Percentiles rank a stretch among this genome's conserved stretches.
These are phyloP conservation scores for Paramormyrops kingsleyae DNA, from an alignment of 2,113 vertebrate genomes.

Conservation along the genomic window DNA sequence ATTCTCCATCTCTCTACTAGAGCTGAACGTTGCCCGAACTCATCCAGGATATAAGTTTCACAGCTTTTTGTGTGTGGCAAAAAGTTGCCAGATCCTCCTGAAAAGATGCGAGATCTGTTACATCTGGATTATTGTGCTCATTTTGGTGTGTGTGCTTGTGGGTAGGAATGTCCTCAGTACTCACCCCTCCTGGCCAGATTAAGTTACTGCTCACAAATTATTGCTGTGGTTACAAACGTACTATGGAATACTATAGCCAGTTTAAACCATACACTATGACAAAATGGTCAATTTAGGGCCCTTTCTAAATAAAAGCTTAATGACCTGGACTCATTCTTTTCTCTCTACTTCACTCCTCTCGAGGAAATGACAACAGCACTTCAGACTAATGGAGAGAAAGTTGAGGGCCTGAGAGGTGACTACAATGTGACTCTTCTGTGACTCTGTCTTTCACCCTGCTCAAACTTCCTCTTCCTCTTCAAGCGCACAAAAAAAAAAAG, in stretches of 20 bases:
- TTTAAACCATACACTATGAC: slow-evolving; percentile 4
- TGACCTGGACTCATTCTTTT: not conserved
- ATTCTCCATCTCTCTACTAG: too few relatives aligned
- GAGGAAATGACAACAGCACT: not conserved
- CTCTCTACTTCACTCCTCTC: not conserved
- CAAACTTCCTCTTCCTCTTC: slow-evolving; percentile 15
- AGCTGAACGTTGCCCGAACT: not conserved
- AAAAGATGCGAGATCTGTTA: not conserved
- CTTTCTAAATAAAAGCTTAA: slow-evolving; percentile 8
- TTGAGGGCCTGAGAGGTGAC: not conserved
- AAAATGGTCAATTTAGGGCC: slow-evolving; percentile 5
- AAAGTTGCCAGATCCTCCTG: not conserved
- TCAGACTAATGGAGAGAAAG: not conserved
- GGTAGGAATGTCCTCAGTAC: not conserved
- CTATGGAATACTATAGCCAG: slow-evolving; percentile 5
- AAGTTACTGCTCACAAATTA: slow-evolving; percentile 2
- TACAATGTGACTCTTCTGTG: not conserved
- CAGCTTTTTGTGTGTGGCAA: not conserved
- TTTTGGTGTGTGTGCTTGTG: not conserved
- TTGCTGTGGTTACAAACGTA: not conserved
- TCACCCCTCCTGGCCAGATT: not conserved
- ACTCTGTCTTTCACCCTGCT: not conserved
- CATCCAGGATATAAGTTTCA: not conserved
- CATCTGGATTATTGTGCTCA: not conserved
- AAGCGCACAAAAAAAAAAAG: slow-evolving; percentile 28